Evolutionary conservation across 2,888 invertebrate genomes (phyloP).

Genomic region (Tiliacea citrago): DNA sequence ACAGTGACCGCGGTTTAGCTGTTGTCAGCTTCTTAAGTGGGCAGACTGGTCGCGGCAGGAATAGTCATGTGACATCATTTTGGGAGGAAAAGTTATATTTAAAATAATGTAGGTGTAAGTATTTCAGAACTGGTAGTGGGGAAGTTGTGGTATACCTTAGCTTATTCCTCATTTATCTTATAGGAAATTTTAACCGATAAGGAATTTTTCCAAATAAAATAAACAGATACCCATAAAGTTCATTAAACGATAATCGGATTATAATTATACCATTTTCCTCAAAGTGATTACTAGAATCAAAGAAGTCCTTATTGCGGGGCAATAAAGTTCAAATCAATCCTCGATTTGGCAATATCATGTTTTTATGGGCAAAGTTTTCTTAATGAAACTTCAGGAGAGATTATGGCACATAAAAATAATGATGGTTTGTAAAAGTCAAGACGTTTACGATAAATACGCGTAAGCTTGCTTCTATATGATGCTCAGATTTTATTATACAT

Average conservation of each 20-base stretch:
- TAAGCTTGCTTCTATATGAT: slow-evolving; percentile 65
- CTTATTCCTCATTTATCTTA: neutral
- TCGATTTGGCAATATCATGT: slow-evolving; percentile 50
- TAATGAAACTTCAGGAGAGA: slow-evolving; percentile 72
- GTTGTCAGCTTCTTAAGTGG: too few relatives aligned
- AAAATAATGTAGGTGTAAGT: neutral
- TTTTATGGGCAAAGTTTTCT: slow-evolving; percentile 65
- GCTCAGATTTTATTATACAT: slow-evolving; percentile 61
- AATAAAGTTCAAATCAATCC: slow-evolving; percentile 63
- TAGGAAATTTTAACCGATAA: neutral
- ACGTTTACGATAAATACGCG: slow-evolving; percentile 65
- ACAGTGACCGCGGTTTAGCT: too few relatives aligned
- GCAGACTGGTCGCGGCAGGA: neutral
- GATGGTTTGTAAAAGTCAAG: slow-evolving; percentile 70
- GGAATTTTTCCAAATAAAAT: slow-evolving; percentile 34
- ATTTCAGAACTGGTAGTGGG: neutral
- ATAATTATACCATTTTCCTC: slow-evolving; percentile 42
- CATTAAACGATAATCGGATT: slow-evolving; percentile 24
- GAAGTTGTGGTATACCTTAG: neutral
- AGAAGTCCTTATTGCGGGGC: slow-evolving; percentile 37
- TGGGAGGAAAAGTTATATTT: neutral
- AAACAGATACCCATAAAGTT: slow-evolving; percentile 36
- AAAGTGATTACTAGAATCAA: slow-evolving; percentile 28
- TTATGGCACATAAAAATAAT: slow-evolving; percentile 76
- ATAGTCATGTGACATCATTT: slow-evolving; percentile 9